A percentile compares a stretch with the other conserved stretches of the same genome.
phyloP scores from a whole-genome alignment of 2,888 invertebrate genomes.

The Amblyjoppa proteus region DNA sequence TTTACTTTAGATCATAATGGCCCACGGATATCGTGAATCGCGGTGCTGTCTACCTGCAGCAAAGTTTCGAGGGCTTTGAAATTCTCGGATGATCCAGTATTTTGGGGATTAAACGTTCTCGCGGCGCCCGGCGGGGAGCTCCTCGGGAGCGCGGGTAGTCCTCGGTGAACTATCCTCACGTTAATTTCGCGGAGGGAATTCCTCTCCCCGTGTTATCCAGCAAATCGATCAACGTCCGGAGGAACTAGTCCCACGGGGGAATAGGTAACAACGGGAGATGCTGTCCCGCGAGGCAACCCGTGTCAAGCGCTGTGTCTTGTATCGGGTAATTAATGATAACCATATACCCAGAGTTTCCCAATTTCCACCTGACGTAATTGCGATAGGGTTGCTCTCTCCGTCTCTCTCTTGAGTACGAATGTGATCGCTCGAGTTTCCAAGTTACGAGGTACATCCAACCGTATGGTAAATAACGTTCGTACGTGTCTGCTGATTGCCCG shows the following conservation, averaged over 20 bases:
- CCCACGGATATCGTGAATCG: neutral
- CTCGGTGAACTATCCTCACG: slow-evolving; percentile 55
- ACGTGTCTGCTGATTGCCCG: neutral
- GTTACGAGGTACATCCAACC: neutral
- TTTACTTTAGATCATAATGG: neutral
- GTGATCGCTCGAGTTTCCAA: slow-evolving; percentile 44
- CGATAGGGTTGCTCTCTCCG: slow-evolving; percentile 45
- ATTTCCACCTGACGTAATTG: slow-evolving; percentile 67
- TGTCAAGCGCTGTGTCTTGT: slow-evolving; percentile 65
- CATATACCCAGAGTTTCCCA: slow-evolving; percentile 63
- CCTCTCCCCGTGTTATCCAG: slow-evolving; percentile 55
- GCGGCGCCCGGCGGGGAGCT: neutral
- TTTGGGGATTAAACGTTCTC: slow-evolving; percentile 6
- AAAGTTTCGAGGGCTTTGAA: neutral
- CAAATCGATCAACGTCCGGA: slow-evolving; percentile 68
- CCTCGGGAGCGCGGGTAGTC: neutral
- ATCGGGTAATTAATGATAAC: slow-evolving; percentile 70
- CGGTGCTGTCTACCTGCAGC: neutral
- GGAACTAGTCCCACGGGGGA: slow-evolving; percentile 62
- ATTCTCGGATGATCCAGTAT: slow-evolving; percentile 1
- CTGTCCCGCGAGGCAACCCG: slow-evolving; percentile 63
- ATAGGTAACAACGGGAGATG: slow-evolving; percentile 49
- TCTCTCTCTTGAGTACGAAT: slow-evolving; percentile 41
- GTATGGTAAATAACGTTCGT: slow-evolving; percentile 8
- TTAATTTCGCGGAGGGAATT: slow-evolving; percentile 63